phyloP scores from a whole-genome alignment of 64 coral and sea anemone species.

The Hydrozoanthus tunicans region DNA sequence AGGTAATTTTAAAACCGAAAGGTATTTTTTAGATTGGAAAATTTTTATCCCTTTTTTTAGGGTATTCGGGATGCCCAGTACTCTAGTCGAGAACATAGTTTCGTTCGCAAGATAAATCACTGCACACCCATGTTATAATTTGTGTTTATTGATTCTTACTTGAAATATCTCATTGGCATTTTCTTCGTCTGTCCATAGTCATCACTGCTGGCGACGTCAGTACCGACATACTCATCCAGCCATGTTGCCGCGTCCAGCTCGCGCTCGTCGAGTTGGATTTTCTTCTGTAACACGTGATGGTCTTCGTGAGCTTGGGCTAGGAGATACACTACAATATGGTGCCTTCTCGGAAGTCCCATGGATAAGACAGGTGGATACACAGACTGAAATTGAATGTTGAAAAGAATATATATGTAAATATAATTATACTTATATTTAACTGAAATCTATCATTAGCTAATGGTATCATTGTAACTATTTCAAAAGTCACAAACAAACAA shows the following conservation, averaged over 20 bases:
- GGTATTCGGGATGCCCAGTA: background rate
- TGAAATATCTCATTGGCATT: slow-evolving; percentile 74
- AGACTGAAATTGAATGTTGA: slow-evolving; percentile 54
- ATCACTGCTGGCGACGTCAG: slow-evolving; percentile 79
- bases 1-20: too few relatives aligned
- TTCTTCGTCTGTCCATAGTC: slow-evolving; percentile 88
- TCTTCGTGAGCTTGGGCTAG: slow-evolving; percentile 59
- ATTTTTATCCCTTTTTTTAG: too few relatives aligned
- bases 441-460: too few relatives aligned
- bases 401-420: too few relatives aligned
- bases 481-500: too few relatives aligned
- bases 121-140: background rate
- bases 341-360: slow-evolving; percentile 76
- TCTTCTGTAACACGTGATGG: slow-evolving; percentile 50
- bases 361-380: slow-evolving; percentile 83
- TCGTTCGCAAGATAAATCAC: background rate
- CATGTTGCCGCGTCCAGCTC: slow-evolving; percentile 88
- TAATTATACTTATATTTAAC: too few relatives aligned
- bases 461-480: too few relatives aligned
- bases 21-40: too few relatives aligned
- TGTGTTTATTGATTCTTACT: slow-evolving; percentile 1
- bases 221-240: slow-evolving; percentile 62
- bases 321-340: slow-evolving; percentile 93
- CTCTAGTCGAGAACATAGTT: background rate
- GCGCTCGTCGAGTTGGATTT: slow-evolving; percentile 52